Evolutionary conservation across 2,113 vertebrate species (phyloP), one percentile per base, ranked within the genome.

Genomic region (Campylomormyrus tamandua): DNA sequence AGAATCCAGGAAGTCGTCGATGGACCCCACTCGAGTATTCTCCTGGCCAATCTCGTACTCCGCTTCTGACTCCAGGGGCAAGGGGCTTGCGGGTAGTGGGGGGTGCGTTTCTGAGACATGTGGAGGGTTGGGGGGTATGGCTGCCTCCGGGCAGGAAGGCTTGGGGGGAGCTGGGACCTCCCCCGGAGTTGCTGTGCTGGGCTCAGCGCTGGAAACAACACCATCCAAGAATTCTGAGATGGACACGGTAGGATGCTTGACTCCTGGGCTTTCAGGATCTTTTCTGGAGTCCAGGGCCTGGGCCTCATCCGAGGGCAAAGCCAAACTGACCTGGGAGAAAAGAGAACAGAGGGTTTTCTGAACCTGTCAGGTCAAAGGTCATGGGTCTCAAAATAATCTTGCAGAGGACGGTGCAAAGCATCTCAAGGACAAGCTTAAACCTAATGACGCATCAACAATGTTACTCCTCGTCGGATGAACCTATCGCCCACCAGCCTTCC

Each of bases 141-240:
- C 62, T 58, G 35, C 6, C 19, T 35, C 87, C 92, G 62, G 93
- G 92, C 90, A 52, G 53, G 19, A 39, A 27, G 62, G 62, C 77
- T 92, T 93, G 89, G 94, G 93, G 91, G 24, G 31, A 19, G 91
- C 48, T 83, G 87, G 90, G 93, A 91, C 95, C 8, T 27, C 58
- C 21, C 3, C 48, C 19, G 31, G 3, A 0, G 88, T 50, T 0
- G 93, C 93, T 17, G 90, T 94, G 83, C 62, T 89, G 48, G 95
- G 93, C 90, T 94, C 93, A 94, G 94, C 93, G 24, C 24, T 48
- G 83, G 88, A 62, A 24, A 90, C 88, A 2, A 77, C 74, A 53
- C 96, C 94, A 53, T 96, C 95, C 46, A 97, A 93, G 90, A 96
- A 97, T 62, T 96, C 95, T 11, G 94, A 92, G 90, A 97, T 93